Evolutionary conservation across 2,888 invertebrate species (phyloP), one percentile per base, ranked within the genome.

Genomic region (Amaurobius ferox): DNA sequence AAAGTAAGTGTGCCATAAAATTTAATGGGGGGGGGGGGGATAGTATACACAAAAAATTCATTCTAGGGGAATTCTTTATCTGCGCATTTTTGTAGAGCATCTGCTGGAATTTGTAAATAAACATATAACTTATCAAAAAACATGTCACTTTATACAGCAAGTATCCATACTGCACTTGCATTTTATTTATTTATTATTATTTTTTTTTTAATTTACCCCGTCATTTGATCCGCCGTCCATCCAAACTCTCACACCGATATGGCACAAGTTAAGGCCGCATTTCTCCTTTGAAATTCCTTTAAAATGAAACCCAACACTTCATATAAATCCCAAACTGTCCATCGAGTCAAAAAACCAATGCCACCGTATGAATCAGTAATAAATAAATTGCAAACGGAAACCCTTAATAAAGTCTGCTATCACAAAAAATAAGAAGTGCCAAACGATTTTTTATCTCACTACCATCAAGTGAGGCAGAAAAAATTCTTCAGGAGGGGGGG

Each of bases 371-470:
- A 83, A 83, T 83, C 77, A 77, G 66, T 83, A 83, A 83, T 83
- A 83, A 83, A 83, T 83, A 83, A 83, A 83, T 83, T 83, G 76
- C 83, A 83, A 83, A 77, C 83, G 83, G 83, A 83, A 83, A 83
- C 83, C 77, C 71, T 83, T 83, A 83, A 83, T 83, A 83, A 71
- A 83, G 83, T 81, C 81, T 44, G 76, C 76, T 64, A 35, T 29
- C 55, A n/a, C n/a, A 78, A 61, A 55, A 23, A 30, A 71, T 6
- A 72, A 83, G 29, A 83, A 83, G 72, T 77, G 66, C 66, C 76
- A 83, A 73, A 68, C 61, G 55, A 67, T 71, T 77, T 76, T 73
- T 77, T 77, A 64, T 77, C 77, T 28, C 70, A 62, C 40, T 66
- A 30, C 73, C 28, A 81, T 70, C 68, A 32, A 76, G 64, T 13